Evolutionary conservation across 2,888 invertebrate species (phyloP), one percentile per base, ranked within the genome.

Genomic region (Subacronicta megacephala): DNA sequence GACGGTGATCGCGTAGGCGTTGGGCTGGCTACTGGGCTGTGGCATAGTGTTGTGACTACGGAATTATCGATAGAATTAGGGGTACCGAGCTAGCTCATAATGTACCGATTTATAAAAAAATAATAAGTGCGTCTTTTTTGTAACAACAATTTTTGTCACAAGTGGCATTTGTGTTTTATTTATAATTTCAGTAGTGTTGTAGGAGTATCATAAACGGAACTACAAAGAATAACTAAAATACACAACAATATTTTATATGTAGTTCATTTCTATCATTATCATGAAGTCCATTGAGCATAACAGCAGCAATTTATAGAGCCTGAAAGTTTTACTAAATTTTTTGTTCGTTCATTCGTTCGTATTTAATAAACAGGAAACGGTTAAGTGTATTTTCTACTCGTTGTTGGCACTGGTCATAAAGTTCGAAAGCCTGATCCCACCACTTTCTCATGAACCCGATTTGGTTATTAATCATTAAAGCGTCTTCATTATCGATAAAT

Each of bases 1-100:
- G 84, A 82, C 81, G 80, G 79, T 78, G 77, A 77, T 68, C 59
- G 84, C 63, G 90, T 89, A 82, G 89, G 90, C 81, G 89, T 81
- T 79, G 78, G 64, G 66, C 72, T 76, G 71, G 89, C 90, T 90
- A 88, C 90, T 75, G 89, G 84, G 69, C 71, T 67, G 72, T 44
- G 54, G 38, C 29, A 33, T 70, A 81, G 76, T 78, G 81, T 38
- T 74, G 80, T 59, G 45, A 35, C 31, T 13, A 49, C 65, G 52
- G 68, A 55, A 72, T 73, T 73, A 43, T 72, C 67, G 72, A 71
- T 51, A 59, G 15, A 29, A 5, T 36, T 36, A 31, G 17, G 29
- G n/a, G 7, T n/a, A 1, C 5, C 12, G 6, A 29, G 4, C 12
- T 29, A 29, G 29, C 12, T 29, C 10, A n/a, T n/a, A n/a, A n/a